Conservation (phyloP, 2,888 invertebrate species). For the Sarcophaga subvicina region DNA sequence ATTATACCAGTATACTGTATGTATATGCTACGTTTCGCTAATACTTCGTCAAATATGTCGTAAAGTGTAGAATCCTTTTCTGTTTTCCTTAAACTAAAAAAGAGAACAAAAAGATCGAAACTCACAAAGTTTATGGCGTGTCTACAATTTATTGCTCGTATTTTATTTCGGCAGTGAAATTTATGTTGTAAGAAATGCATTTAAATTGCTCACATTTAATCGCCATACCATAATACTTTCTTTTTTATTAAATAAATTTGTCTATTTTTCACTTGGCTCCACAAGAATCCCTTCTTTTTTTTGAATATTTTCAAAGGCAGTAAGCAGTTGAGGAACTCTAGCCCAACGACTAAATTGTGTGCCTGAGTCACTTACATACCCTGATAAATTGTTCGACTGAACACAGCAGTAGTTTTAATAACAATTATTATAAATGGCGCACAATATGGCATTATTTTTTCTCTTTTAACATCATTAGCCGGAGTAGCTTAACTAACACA, state of each 20-base stretch:
- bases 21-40: not conserved
- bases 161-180: not conserved
- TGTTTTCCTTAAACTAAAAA: not conserved
- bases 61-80: not conserved
- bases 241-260: not conserved
- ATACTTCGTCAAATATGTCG: too few relatives aligned
- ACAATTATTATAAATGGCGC: conserved; percentile 58
- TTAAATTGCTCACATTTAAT: not conserved
- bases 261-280: not conserved
- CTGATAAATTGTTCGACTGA: not conserved
- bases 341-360: not conserved
- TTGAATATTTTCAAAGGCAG: not conserved
- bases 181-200: not conserved
- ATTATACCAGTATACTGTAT: not conserved
- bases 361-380: not conserved
- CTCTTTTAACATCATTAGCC: conserved; percentile 49
- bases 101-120: not conserved
- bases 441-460: conserved; percentile 49
- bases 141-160: too few relatives aligned
- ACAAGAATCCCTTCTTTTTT: not conserved
- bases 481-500: conserved; percentile 10
- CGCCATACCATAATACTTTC: not conserved
- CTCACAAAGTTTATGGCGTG: too few relatives aligned
- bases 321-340: too few relatives aligned
- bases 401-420: conserved; percentile 48